Conservation (phyloP, 1,140 invertebrate species). For the Aphelinus certus region DNA sequence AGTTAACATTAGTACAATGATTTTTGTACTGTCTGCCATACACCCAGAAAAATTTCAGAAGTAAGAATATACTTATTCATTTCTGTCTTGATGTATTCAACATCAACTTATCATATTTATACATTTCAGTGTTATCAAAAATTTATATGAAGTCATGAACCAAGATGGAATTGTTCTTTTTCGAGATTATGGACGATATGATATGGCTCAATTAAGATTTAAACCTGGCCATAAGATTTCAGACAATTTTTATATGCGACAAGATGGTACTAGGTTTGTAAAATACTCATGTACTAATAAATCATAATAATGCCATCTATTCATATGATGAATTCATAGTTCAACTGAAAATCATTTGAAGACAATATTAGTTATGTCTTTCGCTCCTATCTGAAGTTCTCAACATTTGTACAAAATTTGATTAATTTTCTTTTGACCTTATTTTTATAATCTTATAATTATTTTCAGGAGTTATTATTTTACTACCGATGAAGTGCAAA, state of each 20-base stretch:
- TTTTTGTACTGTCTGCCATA: constrained; percentile 85
- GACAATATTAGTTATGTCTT: constrained; percentile 53
- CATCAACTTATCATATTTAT: constrained; percentile 19
- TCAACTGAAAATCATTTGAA: constrained; percentile 57
- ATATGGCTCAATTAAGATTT: constrained; percentile 96
- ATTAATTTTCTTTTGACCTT: background rate
- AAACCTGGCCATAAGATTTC: constrained; percentile 90
- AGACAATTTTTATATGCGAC: constrained; percentile 95
- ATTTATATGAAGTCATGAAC: constrained; percentile 76
- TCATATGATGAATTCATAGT: constrained; percentile 60
- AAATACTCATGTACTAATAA: background rate
- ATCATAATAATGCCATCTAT: constrained; percentile 1
- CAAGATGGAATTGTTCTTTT: constrained; percentile 89
- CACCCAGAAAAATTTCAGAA: constrained; percentile 80
- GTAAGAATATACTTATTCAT: constrained; percentile 39
- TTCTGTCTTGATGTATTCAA: background rate
- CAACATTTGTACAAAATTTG: no score
- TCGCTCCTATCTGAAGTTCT: constrained; percentile 62
- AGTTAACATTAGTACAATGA: constrained; percentile 76
- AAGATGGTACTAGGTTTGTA: constrained; percentile 92
- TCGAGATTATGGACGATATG: constrained; percentile 97
- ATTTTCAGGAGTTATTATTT: constrained; percentile 84
- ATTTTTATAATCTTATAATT: background rate
- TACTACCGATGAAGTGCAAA: constrained; percentile 72
- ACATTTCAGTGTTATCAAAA: constrained; percentile 69